A percentile compares a stretch with the other conserved stretches of the same genome.
phyloP scores from a whole-genome alignment of 1,140 invertebrate genomes.

The Penaeus chinensis region DNA sequence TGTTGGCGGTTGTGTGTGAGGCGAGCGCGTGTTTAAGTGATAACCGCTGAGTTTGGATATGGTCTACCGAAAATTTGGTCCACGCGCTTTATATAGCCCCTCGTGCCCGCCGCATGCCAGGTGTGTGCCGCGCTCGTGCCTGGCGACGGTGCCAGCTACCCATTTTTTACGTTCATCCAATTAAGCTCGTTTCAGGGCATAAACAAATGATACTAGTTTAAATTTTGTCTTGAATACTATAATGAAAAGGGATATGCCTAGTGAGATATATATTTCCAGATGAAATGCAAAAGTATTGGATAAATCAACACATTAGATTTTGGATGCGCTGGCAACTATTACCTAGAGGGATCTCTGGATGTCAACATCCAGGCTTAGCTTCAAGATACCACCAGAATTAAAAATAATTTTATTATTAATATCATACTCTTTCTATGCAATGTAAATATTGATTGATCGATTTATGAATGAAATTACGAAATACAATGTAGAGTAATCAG shows the following conservation, averaged over 20 bases:
- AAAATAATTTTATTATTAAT: too few relatives aligned
- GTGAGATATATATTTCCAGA: too few relatives aligned
- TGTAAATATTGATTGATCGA: too few relatives aligned
- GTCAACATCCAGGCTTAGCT: too few relatives aligned
- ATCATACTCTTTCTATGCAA: too few relatives aligned
- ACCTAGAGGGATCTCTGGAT: too few relatives aligned
- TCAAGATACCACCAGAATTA: too few relatives aligned
- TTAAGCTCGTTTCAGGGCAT: not conserved
- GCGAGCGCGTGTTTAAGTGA: constrained; percentile 19
- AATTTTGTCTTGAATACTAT: not conserved
- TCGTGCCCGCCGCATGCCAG: constrained; percentile 59
- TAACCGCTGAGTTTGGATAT: constrained; percentile 44
- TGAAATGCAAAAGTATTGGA: too few relatives aligned
- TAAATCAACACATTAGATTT: too few relatives aligned
- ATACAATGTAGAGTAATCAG: not conserved
- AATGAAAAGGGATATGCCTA: too few relatives aligned
- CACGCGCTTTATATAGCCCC: constrained; percentile 58
- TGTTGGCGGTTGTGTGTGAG: constrained; percentile 16
- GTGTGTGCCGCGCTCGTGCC: constrained; percentile 60
- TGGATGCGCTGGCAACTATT: too few relatives aligned
- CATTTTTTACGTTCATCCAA: not conserved
- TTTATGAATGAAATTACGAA: too few relatives aligned
- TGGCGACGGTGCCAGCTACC: not conserved
- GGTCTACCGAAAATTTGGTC: constrained; percentile 51
- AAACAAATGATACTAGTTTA: not conserved